Base-by-base conservation (phyloP, 1,140 invertebrate genomes). In the Idris sp. region DNA sequence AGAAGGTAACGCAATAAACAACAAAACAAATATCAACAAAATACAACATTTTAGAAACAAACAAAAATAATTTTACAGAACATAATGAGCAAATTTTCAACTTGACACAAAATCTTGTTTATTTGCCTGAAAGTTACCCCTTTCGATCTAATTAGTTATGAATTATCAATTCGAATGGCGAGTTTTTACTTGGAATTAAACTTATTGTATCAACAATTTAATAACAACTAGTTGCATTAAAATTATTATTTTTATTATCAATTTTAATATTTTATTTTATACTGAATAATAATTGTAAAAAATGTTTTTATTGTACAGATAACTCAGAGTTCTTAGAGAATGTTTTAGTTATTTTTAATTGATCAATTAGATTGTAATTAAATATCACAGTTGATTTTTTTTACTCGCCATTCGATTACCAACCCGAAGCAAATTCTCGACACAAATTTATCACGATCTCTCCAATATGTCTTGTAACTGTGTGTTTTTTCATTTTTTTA, bases 1-100 rank as follows among this genome's bases (percentile, higher is more conserved):
- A 82, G 81, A 88, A 88, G 84, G 86, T 87, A 87, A 86, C 82
- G 80, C 75, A 81, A 74, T 83, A 81, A 80, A 82, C 14, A 38
- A 71, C 48, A 64, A 61, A 72, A 73, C 44, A 28, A 73, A 49
- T 73, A 64, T 65, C 56, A 81, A 81, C 79, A 81, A 79, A 72
- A 79, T 79, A 78, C 76, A 77, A 77, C 74, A 69, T 53, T 19
- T 69, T 64, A 67, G 41, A 73, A 46, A 19, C 28, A 58, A 58
- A 53, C 19, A 25, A 40, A 15, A 30, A 6, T 25, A n/a, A n/a
- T n/a, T n/a, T n/a, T n/a, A n/a, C n/a, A 22, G 19, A 4, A 22
- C 26, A 38, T n/a, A n/a, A n/a, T 25, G 62, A 13, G 48, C 43
- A 48, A 26, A 31, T 28, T 72, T 33, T 46, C 43, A 19, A 49